phyloP scores from a whole-genome alignment of 2,797 vertebrate species.

The Urocyon cinereoargenteus region DNA sequence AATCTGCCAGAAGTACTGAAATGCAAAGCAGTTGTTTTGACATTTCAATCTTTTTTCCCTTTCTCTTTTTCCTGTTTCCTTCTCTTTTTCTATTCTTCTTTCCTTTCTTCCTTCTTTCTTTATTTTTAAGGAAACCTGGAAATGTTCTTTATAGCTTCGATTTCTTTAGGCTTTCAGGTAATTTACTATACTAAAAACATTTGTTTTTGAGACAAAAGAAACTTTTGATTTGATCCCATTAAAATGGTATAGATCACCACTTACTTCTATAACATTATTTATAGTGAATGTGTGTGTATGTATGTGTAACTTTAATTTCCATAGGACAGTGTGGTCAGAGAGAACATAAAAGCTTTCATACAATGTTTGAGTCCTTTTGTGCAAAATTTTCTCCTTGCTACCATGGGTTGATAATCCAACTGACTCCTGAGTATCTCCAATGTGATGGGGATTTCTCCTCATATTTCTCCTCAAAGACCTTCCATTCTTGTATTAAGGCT shows the following conservation, averaged over 20 bases:
- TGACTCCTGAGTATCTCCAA: too few species aligned
- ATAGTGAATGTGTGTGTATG: neutral
- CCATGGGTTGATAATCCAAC: rapidly evolving
- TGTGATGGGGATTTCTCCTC: too few species aligned
- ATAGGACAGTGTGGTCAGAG: neutral
- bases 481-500: neutral
- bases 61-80: too few species aligned
- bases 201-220: neutral
- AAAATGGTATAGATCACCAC: neutral
- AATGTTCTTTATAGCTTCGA: neutral
- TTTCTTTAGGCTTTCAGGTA: neutral
- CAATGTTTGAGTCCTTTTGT: neutral
- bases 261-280: neutral
- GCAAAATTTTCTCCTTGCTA: neutral
- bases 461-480: neutral
- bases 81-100: too few species aligned
- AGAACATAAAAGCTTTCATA: neutral
- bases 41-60: neutral
- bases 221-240: neutral
- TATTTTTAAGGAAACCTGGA: neutral
- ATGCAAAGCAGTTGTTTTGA: neutral
- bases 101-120: neutral
- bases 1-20: neutral
- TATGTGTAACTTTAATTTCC: neutral
- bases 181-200: neutral